Conservation (phyloP, 1,140 invertebrate species). For the Drosophila tropicalis region DNA sequence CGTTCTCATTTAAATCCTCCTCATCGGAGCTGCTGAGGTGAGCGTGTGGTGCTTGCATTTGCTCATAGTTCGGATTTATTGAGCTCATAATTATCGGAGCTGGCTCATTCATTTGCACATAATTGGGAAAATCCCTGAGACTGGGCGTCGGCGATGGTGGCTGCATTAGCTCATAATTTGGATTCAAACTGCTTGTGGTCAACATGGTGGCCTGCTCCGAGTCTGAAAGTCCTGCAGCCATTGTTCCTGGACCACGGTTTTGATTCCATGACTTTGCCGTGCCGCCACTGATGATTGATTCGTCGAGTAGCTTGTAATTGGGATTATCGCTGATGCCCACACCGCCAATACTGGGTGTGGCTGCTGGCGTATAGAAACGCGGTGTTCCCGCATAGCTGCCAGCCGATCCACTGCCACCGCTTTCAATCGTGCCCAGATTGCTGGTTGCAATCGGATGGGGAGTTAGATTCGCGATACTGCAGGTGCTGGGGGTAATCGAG, state of each 20-base stretch:
- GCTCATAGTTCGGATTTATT: conserved; percentile 68
- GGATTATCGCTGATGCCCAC: conserved; percentile 64
- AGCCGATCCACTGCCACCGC: conserved; percentile 76
- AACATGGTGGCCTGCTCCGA: conserved; percentile 47
- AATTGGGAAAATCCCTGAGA: conserved; percentile 61
- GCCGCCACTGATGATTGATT: conserved; percentile 48
- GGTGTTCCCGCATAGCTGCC: conserved; percentile 71
- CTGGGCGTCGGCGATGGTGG: conserved; percentile 10
- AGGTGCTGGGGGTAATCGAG: conserved; percentile 68
- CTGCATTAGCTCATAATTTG: conserved; percentile 76
- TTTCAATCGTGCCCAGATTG: conserved; percentile 77
- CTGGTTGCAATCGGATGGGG: conserved; percentile 60
- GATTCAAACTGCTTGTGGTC: conserved; percentile 65
- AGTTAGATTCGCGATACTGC: conserved; percentile 71
- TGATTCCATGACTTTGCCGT: conserved; percentile 6
- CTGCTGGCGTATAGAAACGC: conserved; percentile 65
- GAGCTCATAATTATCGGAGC: conserved; percentile 27
- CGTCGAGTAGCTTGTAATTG: conserved; percentile 67
- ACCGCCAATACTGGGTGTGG: conserved; percentile 41
- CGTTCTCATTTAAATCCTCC: conserved; percentile 35
- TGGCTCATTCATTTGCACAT: conserved; percentile 58
- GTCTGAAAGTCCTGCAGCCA: conserved; percentile 13
- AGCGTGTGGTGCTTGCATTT: conserved; percentile 44
- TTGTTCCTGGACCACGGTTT: conserved; percentile 10
- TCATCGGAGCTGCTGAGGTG: conserved; percentile 49